Percentiles rank a stretch among this genome's conserved stretches.
These are phyloP conservation scores for Reticulitermes speratus DNA, from an alignment of 1,140 invertebrate species.

Conservation along the genomic window DNA sequence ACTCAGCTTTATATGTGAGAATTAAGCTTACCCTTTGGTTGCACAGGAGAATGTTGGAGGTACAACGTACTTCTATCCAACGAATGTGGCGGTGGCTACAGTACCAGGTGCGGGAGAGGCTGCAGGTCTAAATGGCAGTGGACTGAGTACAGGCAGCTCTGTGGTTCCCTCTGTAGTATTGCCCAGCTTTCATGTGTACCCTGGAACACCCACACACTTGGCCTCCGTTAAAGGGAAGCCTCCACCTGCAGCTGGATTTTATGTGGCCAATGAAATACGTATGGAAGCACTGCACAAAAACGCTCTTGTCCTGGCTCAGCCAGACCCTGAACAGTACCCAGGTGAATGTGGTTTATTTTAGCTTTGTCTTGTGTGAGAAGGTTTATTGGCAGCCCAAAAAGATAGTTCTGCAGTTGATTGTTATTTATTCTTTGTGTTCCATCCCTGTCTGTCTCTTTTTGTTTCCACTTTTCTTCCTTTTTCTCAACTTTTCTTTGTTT, in stretches of 20 bases:
- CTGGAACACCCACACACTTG: constrained; percentile 65
- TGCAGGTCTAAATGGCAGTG: constrained; percentile 40
- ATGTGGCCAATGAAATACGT: constrained; percentile 73
- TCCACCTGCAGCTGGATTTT: constrained; percentile 56
- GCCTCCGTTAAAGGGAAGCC: constrained; percentile 50
- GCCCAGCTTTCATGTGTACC: constrained; percentile 58
- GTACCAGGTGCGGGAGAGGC: constrained; percentile 39
- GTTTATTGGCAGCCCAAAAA: no score
- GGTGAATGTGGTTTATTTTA: constrained; percentile 43
- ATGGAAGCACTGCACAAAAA: constrained; percentile 75
- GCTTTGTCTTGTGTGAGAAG: no score
- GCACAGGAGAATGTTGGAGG: constrained; percentile 86
- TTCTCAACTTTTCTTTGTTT: no score
- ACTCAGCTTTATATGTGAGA: no score
- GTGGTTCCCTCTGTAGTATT: constrained; percentile 34
- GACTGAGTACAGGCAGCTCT: not conserved
- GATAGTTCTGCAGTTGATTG: no score
- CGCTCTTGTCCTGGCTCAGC: constrained; percentile 67
- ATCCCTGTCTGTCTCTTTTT: no score
- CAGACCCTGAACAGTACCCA: constrained; percentile 62
- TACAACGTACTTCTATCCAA: constrained; percentile 87
- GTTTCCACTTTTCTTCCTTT: no score
- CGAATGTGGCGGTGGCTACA: constrained; percentile 45
- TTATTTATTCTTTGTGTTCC: no score
- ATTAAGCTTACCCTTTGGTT: not conserved